Evolutionary conservation across 2,888 invertebrate species (phyloP).

Genomic region (Oligia fasciuncula): DNA sequence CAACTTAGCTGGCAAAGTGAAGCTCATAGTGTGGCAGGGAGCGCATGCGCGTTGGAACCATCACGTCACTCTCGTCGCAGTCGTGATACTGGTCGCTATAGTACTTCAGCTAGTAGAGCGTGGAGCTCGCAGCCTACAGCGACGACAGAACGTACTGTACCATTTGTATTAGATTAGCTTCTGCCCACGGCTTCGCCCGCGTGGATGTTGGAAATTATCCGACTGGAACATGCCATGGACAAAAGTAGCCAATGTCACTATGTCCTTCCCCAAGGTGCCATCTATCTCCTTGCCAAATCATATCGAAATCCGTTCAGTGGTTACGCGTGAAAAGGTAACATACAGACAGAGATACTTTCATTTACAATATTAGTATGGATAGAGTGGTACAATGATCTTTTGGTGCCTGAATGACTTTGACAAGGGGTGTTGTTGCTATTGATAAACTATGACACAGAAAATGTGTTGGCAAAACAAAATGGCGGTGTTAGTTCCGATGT

Average conservation of each 20-base stretch:
- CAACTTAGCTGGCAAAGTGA: constrained; percentile 90
- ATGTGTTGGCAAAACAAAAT: neutral
- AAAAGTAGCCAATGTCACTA: too few relatives aligned
- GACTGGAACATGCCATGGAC: too few relatives aligned
- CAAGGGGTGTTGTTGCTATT: neutral
- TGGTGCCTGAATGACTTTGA: neutral
- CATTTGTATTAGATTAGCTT: neutral
- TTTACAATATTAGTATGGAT: neutral
- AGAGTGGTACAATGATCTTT: neutral
- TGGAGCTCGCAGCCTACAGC: constrained; percentile 90
- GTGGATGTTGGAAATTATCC: too few relatives aligned
- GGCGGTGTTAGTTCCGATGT: neutral
- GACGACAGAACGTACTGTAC: neutral
- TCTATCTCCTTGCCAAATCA: neutral
- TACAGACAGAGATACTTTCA: too few relatives aligned
- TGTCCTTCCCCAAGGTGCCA: neutral
- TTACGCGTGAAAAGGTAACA: too few relatives aligned
- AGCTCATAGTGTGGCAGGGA: constrained; percentile 88
- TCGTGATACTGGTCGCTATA: constrained; percentile 77
- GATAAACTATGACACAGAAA: neutral
- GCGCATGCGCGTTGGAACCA: constrained; percentile 83
- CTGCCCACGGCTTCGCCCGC: too few relatives aligned
- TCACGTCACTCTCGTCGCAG: constrained; percentile 82
- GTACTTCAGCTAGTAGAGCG: constrained; percentile 67
- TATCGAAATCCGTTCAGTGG: neutral